phyloP scores from a whole-genome alignment of 2,113 vertebrate genomes.

The Laterallus jamaicensis region DNA sequence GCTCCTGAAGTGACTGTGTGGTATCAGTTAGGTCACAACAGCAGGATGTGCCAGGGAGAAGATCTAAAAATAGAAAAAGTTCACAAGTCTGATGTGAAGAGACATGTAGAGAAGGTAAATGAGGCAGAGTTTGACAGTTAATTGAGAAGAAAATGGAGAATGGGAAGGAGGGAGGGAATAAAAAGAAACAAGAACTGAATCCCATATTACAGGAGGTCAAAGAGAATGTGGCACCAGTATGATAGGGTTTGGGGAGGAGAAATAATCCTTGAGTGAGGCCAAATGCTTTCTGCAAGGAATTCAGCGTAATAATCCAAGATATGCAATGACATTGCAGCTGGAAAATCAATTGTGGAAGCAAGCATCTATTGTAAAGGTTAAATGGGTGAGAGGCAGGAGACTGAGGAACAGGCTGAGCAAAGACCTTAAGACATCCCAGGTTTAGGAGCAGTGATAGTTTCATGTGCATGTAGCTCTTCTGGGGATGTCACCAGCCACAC shows the following conservation, averaged over 20 bases:
- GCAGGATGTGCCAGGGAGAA: background rate
- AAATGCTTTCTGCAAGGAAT: background rate
- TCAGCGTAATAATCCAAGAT: background rate
- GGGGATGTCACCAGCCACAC: background rate
- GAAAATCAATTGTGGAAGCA: background rate
- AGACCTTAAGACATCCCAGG: background rate
- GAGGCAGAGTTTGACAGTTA: background rate
- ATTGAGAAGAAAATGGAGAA: background rate
- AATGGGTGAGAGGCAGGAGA: background rate
- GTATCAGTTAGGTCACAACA: background rate
- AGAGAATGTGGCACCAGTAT: background rate
- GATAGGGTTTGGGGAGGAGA: background rate
- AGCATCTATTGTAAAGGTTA: background rate
- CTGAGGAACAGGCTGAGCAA: background rate
- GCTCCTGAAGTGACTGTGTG: background rate
- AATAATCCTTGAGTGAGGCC: background rate
- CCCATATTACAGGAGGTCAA: background rate
- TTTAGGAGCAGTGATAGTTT: background rate
- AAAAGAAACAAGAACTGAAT: background rate
- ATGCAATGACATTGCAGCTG: background rate
- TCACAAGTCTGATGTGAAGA: background rate
- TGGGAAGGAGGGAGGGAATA: background rate
- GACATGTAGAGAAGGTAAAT: background rate
- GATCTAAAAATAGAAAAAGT: background rate
- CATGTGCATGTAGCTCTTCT: background rate